Base-by-base conservation (phyloP, 2,113 vertebrate genomes). In the Nipponia nippon region DNA sequence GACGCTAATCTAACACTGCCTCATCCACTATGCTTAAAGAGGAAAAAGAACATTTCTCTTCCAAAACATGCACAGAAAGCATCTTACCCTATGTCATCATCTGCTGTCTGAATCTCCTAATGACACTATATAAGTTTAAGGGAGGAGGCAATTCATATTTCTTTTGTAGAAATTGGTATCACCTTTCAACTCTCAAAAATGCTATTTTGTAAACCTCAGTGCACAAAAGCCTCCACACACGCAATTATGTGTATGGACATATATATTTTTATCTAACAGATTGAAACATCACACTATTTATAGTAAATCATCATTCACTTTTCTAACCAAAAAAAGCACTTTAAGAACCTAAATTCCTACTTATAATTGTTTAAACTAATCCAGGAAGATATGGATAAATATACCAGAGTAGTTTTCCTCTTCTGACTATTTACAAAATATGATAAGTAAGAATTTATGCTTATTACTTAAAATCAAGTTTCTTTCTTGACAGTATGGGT, bases 191-290 rank as follows among this genome's bases (percentile, higher is more conserved):
- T 30, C 58, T 55, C 70, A 55, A 76, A 95, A 90, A 38, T 9
- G 20, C 4, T 30, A 23, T 47, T 66, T 59, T 49, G 30, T 47
- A 8, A 7, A 59, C 11, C 7, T 0, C 1, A 61, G 23, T 0
- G 0, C 58, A 61, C 34, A 80, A 90, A 92, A 72, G 19, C 22
- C 53, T 34, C 76, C 0, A 4, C 11, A 46, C 2, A 6, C 50
- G 17, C 2, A 15, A 50, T 22, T 65, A 76, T 4, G 3, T 50
- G 20, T 17, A 63, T 12, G 30, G 34, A 71, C 8, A 20, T 18
- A 40, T 1, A 34, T 17, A 23, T 34, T 77, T 77, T 75, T 55
- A 85, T 42, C 50, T 73, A 77, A 38, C 0, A 61, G 16, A 52
- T 0, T 36, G 53, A 82, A 62, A 58, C 5, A 34, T 17, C n/a